Conservation (phyloP, 1,140 invertebrate species). For the Drosophila fuyamai region DNA sequence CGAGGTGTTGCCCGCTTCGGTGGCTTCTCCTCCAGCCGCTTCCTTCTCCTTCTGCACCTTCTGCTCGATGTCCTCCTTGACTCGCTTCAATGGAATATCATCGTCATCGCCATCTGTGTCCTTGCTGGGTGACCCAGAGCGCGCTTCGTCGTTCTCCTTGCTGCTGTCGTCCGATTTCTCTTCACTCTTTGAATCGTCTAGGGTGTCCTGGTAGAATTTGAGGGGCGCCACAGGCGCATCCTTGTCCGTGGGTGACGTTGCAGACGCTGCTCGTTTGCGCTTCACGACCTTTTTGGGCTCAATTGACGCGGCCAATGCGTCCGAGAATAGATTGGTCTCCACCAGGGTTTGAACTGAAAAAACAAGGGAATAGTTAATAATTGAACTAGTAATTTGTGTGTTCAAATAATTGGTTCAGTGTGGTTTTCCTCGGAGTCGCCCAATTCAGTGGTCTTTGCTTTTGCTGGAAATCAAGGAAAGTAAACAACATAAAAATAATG, state of each 20-base stretch:
- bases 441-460: slow-evolving; percentile 56
- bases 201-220: slow-evolving; percentile 96
- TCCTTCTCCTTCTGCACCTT: slow-evolving; percentile 71
- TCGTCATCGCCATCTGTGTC: slow-evolving; percentile 74
- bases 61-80: slow-evolving; percentile 80
- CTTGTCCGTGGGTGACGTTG: slow-evolving; percentile 88
- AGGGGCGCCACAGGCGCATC: slow-evolving; percentile 86
- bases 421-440: background rate
- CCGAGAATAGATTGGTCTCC: slow-evolving; percentile 96
- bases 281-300: slow-evolving; percentile 90
- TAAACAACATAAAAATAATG: background rate
- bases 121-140: slow-evolving; percentile 64
- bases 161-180: slow-evolving; percentile 85
- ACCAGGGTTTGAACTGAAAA: slow-evolving; percentile 91
- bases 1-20: slow-evolving; percentile 48
- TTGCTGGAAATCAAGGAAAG: slow-evolving; percentile 15
- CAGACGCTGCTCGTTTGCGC: slow-evolving; percentile 89
- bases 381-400: background rate
- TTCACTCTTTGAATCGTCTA: slow-evolving; percentile 88
- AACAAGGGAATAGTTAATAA: slow-evolving; percentile 46
- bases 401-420: background rate
- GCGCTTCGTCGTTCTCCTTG: slow-evolving; percentile 78
- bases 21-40: slow-evolving; percentile 22
- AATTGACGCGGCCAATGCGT: slow-evolving; percentile 91
- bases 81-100: slow-evolving; percentile 81